Conservation (phyloP, 1,140 invertebrate species). For the Hycleus phaleratus region DNA sequence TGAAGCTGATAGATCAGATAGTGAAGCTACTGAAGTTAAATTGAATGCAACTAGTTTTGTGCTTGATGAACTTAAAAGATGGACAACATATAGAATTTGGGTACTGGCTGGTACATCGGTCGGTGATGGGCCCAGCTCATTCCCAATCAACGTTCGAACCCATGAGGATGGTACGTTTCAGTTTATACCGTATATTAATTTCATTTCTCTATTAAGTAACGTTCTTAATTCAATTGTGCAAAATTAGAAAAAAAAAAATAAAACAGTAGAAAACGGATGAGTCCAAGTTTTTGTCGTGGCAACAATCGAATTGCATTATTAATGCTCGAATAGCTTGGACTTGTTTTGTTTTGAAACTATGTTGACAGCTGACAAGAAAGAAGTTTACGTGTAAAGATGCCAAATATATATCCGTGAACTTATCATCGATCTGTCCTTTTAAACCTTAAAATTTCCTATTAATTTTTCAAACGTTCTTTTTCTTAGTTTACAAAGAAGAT, state of each 20-base stretch:
- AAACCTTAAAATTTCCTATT: no score
- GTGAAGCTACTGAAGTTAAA: slow-evolving; percentile 70
- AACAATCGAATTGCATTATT: no score
- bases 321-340: no score
- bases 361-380: slow-evolving; percentile 12
- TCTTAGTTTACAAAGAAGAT: no score
- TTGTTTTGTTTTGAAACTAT: no score
- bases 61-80: slow-evolving; percentile 83
- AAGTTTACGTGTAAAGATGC: slow-evolving; percentile 8
- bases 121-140: slow-evolving; percentile 84
- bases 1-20: slow-evolving; percentile 71
- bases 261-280: no score
- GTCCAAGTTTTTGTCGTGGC: no score
- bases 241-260: no score
- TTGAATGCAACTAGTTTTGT: slow-evolving; percentile 67
- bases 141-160: slow-evolving; percentile 84
- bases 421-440: no score
- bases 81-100: slow-evolving; percentile 94
- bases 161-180: slow-evolving; percentile 95
- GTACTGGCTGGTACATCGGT: slow-evolving; percentile 87
- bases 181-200: slow-evolving; percentile 4
- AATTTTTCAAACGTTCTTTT: no score
- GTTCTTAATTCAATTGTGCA: background rate
- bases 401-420: no score
- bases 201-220: slow-evolving; percentile 1